Base-by-base conservation (phyloP, 2,113 vertebrate species). In the Ibidorhyncha struthersii region DNA sequence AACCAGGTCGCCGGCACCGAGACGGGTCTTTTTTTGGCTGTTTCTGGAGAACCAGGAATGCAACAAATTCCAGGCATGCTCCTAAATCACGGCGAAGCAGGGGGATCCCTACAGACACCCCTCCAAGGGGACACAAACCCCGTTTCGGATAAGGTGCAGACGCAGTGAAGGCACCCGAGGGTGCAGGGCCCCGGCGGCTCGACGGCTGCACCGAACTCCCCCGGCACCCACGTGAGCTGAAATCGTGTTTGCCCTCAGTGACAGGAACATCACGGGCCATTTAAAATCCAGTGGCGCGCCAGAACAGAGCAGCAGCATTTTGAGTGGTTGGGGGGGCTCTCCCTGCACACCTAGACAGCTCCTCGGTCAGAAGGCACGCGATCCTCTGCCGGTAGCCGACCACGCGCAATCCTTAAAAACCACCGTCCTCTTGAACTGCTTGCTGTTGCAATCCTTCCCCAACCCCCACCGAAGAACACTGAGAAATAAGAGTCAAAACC, bases 401-500 rank as follows among this genome's bases (percentile, higher is more conserved):
- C 50, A 15, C 4, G 36, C n/a, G 32, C 22, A 29, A 82, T 45
- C 43, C 70, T 53, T 32, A 15, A 36, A 63, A 72, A 43, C 32
- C 52, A 13, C 49, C 29, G 47, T 58, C 40, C 30, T 18, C 26
- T 14, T 12, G 25, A 56, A 74, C 47, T 8, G 61, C 56, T 30
- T 20, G 36, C 61, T 40, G 70, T 58, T 62, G 47, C 61, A 21
- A 55, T 66, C 78, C 52, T 52, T 18, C 45, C 87, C 53, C 52
- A 50, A 13, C 50, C 89, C 82, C 89, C 81, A 32, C 59, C 8
- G 9, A 32, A 36, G 53, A 77, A 43, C n/a, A 30, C 27, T 1
- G 14, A 41, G 74, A 65, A 73, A 80, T n/a, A 70, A 71, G 92
- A 96, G 90, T 80, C 92, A 78, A 90, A 93, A 74, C 93, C 91